These are phyloP conservation scores for Tenualosa ilisha DNA, from an alignment of 2,797 vertebrate species.

Conservation along the genomic window DNA sequence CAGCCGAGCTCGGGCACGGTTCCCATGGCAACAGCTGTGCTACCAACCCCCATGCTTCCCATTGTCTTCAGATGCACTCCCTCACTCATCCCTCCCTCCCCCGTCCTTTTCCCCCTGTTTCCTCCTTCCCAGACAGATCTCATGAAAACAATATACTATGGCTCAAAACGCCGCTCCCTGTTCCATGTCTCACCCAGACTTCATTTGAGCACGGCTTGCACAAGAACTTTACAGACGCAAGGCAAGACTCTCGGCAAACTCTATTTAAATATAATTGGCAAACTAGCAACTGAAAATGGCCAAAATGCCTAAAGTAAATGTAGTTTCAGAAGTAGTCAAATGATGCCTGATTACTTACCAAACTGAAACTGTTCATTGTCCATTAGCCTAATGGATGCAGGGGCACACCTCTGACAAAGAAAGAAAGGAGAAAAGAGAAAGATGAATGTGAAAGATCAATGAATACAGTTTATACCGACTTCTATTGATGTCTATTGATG, in stretches of 20 bases:
- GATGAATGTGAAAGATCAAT: neutral
- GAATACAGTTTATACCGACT: neutral
- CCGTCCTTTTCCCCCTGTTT: neutral
- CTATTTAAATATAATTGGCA: neutral
- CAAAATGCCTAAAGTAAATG: neutral
- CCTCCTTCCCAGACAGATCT: conserved; percentile 31
- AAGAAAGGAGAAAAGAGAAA: neutral
- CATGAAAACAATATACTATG: neutral
- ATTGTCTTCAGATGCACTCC: neutral
- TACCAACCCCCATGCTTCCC: conserved; percentile 21
- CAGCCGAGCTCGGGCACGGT: neutral
- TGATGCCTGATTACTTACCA: conserved; percentile 77
- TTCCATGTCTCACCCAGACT: neutral
- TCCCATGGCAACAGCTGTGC: conserved; percentile 37
- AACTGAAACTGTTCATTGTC: conserved; percentile 98
- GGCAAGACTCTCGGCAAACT: neutral
- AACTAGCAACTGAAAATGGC: neutral
- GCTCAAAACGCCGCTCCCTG: neutral
- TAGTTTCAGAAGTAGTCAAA: neutral
- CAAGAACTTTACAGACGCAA: neutral
- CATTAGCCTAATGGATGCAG: conserved; percentile 96
- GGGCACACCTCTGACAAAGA: conserved; percentile 88
- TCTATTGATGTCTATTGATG: neutral
- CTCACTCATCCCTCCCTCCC: neutral
- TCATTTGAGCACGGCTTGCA: neutral